Percentiles rank a stretch among this genome's conserved stretches.
phyloP scores from a whole-genome alignment of 2,888 invertebrate genomes.

The Parnassius apollo region DNA sequence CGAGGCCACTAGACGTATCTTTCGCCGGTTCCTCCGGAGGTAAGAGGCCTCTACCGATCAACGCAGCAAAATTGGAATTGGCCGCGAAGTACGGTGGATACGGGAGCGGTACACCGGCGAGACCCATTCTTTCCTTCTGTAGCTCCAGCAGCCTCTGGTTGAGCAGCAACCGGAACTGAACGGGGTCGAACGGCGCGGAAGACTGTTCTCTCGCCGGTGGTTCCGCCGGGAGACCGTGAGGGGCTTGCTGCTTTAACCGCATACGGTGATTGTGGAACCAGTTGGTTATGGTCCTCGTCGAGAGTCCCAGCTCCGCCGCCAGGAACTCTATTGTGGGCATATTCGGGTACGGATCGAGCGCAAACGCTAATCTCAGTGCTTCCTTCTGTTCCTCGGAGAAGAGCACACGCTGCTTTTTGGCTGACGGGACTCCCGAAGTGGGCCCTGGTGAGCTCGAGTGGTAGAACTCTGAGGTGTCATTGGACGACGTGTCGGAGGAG shows the following conservation, averaged over 20 bases:
- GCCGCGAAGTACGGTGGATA: conserved; percentile 90
- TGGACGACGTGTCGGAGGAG: conserved; percentile 93
- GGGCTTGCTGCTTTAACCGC: conserved; percentile 95
- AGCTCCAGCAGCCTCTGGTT: conserved; percentile 94
- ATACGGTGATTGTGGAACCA: conserved; percentile 99
- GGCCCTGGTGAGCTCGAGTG: conserved; percentile 92
- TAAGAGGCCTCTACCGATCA: conserved; percentile 85
- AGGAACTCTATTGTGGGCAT: conserved; percentile 97
- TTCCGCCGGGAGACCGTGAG: conserved; percentile 88
- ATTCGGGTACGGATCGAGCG: conserved; percentile 98
- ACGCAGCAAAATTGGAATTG: conserved; percentile 87
- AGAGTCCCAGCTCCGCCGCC: conserved; percentile 93
- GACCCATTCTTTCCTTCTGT: conserved; percentile 91
- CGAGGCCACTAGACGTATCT: conserved; percentile 92
- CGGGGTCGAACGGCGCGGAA: conserved; percentile 92
- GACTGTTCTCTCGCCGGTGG: conserved; percentile 88
- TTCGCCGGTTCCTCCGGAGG: conserved; percentile 83
- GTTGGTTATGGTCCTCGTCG: conserved; percentile 98
- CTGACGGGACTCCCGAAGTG: conserved; percentile 87
- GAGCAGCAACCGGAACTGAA: conserved; percentile 92
- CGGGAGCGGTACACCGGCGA: conserved; percentile 87
- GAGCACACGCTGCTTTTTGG: conserved; percentile 96
- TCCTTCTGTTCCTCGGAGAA: conserved; percentile 99
- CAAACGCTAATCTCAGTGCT: conserved; percentile 95
- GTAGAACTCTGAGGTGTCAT: conserved; percentile 94